Evolutionary conservation across 2,888 invertebrate species (phyloP).

Genomic region (Ryuthela nishihirai): DNA sequence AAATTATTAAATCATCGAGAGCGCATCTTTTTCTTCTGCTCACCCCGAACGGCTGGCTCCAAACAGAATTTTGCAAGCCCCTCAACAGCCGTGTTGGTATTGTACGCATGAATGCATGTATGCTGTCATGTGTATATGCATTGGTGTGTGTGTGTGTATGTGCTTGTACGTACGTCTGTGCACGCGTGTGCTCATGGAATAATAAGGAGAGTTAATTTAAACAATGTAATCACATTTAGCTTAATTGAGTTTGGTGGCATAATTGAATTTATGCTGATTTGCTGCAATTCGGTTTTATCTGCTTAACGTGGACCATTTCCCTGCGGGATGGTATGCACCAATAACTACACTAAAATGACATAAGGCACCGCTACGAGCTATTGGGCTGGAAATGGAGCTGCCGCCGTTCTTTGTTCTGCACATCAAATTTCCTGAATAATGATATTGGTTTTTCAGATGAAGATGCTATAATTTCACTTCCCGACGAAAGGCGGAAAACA

Average conservation of each 20-base stretch:
- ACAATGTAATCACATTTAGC: constrained; percentile 40
- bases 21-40: too few species aligned
- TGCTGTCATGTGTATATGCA: too few species aligned
- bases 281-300: constrained; percentile 39
- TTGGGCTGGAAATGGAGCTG: constrained; percentile 29
- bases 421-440: not conserved
- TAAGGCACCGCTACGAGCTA: constrained; percentile 23
- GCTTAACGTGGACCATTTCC: constrained; percentile 30
- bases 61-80: too few species aligned
- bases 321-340: constrained; percentile 29
- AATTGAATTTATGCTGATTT: constrained; percentile 40
- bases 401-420: not conserved
- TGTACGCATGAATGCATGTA: too few species aligned
- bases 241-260: constrained; percentile 39
- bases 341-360: constrained; percentile 39
- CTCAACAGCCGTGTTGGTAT: too few species aligned
- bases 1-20: too few species aligned
- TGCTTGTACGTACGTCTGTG: constrained; percentile 5
- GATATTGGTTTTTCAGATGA: constrained; percentile 14
- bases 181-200: constrained; percentile 22
- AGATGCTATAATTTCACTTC: too few species aligned
- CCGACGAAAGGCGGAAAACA: too few species aligned
- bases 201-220: constrained; percentile 40
- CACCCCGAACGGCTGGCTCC: too few species aligned
- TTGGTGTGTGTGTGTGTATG: too few species aligned